Percentiles rank a stretch among this genome's conserved stretches.
These are phyloP conservation scores for Aphaenogaster rudis DNA, from an alignment of 1,140 invertebrate species.

Conservation along the genomic window DNA sequence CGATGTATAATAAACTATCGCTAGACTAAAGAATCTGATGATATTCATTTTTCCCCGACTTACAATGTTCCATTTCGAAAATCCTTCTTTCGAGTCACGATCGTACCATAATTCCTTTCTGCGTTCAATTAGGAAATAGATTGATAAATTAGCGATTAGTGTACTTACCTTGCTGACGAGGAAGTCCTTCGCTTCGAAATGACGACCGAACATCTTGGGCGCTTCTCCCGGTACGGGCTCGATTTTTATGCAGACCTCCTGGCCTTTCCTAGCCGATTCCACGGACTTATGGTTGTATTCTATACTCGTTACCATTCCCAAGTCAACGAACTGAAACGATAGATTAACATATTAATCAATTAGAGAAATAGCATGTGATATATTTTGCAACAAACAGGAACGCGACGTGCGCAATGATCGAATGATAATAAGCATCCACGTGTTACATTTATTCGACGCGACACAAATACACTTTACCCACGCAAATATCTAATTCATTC, in stretches of 20 bases:
- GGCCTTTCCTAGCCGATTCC: constrained; percentile 97
- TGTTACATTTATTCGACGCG: constrained; percentile 1
- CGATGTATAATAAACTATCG: neutral
- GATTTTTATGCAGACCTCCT: constrained; percentile 99
- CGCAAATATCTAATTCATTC: constrained; percentile 10
- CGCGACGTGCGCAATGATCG: neutral
- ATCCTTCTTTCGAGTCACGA: neutral
- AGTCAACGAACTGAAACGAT: constrained; percentile 94
- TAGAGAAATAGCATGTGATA: neutral
- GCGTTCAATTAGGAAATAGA: neutral
- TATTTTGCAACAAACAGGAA: neutral
- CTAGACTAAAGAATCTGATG: neutral
- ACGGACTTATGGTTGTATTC: constrained; percentile 96
- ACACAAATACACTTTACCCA: neutral
- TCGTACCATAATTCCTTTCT: neutral
- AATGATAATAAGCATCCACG: neutral
- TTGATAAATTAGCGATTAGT: neutral
- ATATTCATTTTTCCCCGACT: neutral
- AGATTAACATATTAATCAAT: constrained; percentile 64
- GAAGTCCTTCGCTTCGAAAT: constrained; percentile 98
- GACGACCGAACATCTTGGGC: constrained; percentile 99
- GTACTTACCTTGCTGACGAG: constrained; percentile 97
- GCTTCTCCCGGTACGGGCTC: constrained; percentile 98
- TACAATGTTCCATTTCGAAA: neutral
- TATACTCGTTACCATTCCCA: constrained; percentile 98